Evolutionary conservation across 2,113 vertebrate genomes (phyloP).

Genomic region (Petaurus breviceps): DNA sequence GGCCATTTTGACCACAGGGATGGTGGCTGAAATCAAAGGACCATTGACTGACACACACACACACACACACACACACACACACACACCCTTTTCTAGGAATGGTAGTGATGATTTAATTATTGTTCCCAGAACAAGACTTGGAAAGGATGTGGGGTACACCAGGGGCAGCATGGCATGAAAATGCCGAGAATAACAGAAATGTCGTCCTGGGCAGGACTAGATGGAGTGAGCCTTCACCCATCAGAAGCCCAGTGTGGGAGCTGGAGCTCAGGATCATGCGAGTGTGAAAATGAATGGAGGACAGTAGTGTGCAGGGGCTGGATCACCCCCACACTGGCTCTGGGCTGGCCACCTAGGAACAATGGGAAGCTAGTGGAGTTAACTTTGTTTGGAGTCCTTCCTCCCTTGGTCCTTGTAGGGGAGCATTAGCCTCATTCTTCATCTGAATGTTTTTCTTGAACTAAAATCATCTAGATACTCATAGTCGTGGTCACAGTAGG

Average conservation of each 20-base stretch:
- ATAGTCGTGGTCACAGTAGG: conserved; percentile 53
- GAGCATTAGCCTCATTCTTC: neutral
- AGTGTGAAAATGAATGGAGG: neutral
- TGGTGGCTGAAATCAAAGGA: neutral
- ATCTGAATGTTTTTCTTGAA: neutral
- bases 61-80: neutral
- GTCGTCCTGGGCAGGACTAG: neutral
- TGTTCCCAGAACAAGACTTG: neutral
- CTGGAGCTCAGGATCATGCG: neutral
- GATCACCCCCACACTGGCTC: neutral
- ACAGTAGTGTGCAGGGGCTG: neutral
- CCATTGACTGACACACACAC: neutral
- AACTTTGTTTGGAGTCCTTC: neutral
- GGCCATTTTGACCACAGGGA: neutral
- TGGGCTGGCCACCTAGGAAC: neutral
- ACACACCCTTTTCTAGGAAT: neutral
- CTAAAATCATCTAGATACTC: neutral
- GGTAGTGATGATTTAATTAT: neutral
- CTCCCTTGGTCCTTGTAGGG: neutral
- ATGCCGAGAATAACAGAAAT: neutral
- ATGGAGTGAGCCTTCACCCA: neutral
- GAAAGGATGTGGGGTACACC: neutral
- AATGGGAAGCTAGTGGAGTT: neutral
- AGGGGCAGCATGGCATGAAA: neutral
- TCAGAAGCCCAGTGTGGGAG: neutral